phyloP scores from a whole-genome alignment of 2,113 vertebrate species.

The Campylomormyrus tamandua region DNA sequence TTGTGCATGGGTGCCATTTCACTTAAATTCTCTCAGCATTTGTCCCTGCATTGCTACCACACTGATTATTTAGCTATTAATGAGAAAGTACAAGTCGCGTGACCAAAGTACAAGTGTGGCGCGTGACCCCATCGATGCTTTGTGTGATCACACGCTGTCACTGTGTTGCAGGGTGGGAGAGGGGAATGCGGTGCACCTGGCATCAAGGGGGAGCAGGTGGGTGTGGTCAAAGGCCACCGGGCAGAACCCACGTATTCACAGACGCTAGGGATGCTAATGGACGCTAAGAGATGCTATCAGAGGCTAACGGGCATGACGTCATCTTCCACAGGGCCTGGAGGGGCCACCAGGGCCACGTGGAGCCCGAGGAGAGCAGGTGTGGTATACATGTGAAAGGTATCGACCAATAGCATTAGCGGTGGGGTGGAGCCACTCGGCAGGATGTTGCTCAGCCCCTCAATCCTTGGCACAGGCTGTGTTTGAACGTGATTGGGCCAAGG shows the following conservation, averaged over 20 bases:
- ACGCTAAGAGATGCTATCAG: not conserved
- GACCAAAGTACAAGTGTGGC: not conserved
- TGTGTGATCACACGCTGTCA: not conserved
- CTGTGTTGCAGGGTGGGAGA: slow-evolving; percentile 55
- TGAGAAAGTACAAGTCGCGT: not conserved
- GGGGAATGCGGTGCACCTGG: slow-evolving; percentile 73
- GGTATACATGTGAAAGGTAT: not conserved
- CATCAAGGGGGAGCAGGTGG: slow-evolving; percentile 69
- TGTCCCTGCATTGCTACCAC: not conserved
- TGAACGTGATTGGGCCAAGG: slow-evolving; percentile 5
- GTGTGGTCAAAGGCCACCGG: slow-evolving; percentile 24
- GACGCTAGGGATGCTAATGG: not conserved
- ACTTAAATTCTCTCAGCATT: not conserved
- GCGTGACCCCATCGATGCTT: not conserved
- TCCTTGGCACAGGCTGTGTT: not conserved
- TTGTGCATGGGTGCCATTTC: not conserved
- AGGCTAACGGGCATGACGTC: not conserved
- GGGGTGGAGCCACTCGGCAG: slow-evolving; percentile 13
- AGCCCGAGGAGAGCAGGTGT: slow-evolving; percentile 66
- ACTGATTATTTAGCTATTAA: not conserved
- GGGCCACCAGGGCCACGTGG: slow-evolving; percentile 61
- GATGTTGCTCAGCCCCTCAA: slow-evolving; percentile 41
- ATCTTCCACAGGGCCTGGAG: slow-evolving; percentile 45
- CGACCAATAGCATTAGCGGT: not conserved
- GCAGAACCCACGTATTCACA: not conserved